A percentile compares a stretch with the other conserved stretches of the same genome.
phyloP scores from a whole-genome alignment of 2,113 vertebrate genomes.

The Pituophis catenifer region DNA sequence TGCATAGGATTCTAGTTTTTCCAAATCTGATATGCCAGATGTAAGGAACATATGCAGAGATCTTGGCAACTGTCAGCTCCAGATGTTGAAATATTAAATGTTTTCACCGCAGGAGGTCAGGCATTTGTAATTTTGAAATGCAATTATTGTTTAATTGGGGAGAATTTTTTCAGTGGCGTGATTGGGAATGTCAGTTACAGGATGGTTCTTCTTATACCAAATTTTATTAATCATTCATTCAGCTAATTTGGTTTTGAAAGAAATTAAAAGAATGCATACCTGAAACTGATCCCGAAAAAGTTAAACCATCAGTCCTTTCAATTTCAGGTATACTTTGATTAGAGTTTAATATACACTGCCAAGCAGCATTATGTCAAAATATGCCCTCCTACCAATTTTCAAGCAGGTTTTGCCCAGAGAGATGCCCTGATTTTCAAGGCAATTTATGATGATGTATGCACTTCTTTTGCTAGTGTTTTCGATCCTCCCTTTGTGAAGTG shows the following conservation, averaged over 20 bases:
- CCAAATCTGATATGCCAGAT: constrained; percentile 3
- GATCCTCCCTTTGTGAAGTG: not conserved
- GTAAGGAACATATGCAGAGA: not conserved
- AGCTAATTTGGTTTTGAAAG: not conserved
- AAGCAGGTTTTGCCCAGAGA: not conserved
- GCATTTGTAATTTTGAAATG: constrained; percentile 4
- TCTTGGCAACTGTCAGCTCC: constrained; percentile 38
- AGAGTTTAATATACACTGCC: not conserved
- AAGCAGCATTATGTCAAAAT: not conserved
- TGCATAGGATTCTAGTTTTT: not conserved
- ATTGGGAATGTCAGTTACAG: not conserved
- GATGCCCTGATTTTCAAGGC: not conserved
- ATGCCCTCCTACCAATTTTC: not conserved
- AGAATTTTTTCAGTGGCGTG: not conserved
- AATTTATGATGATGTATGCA: not conserved
- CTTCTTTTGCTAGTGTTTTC: not conserved
- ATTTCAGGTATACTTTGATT: not conserved
- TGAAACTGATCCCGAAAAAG: not conserved
- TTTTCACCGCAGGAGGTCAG: not conserved
- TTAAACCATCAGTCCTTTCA: not conserved
- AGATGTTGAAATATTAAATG: constrained; percentile 9
- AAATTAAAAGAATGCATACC: not conserved
- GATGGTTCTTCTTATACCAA: not conserved
- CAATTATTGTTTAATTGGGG: not conserved
- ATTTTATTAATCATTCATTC: not conserved